Conservation (phyloP, 2,888 invertebrate genomes). For the Aromia moschata region DNA sequence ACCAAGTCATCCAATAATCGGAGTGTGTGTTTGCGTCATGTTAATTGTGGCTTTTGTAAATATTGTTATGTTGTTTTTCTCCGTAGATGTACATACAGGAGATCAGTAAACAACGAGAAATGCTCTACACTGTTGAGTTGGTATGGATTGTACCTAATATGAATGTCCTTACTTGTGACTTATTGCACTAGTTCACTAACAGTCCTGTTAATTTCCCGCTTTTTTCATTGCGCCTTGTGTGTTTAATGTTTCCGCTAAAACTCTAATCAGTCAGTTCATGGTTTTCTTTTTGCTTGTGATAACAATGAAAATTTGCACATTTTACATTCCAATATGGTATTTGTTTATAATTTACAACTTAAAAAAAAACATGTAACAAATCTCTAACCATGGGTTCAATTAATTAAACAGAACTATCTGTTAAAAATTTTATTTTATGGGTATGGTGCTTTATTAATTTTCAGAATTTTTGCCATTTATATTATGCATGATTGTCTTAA, state of each 20-base stretch:
- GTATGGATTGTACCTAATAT: conserved; percentile 66
- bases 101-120: conserved; percentile 87
- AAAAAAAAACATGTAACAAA: too few species aligned
- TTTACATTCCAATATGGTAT: background rate
- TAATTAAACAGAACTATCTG: too few species aligned
- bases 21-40: conserved; percentile 10
- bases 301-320: background rate
- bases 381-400: too few species aligned
- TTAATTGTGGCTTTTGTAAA: conserved; percentile 57
- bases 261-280: background rate
- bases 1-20: too few species aligned
- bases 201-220: conserved; percentile 1
- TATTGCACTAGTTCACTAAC: conserved; percentile 18
- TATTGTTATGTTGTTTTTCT: conserved; percentile 63
- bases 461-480: conserved; percentile 3
- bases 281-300: background rate
- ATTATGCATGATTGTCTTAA: conserved; percentile 2
- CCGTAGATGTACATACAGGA: conserved; percentile 88
- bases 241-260: conserved; percentile 7
- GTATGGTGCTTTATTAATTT: conserved; percentile 22
- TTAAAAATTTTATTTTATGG: conserved; percentile 9
- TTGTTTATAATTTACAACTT: too few species aligned
- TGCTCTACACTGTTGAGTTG: conserved; percentile 85
- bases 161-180: conserved; percentile 8
- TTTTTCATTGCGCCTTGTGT: conserved; percentile 12